phyloP scores from a whole-genome alignment of 2,797 vertebrate species.

The Dromococcyx pavoninus region DNA sequence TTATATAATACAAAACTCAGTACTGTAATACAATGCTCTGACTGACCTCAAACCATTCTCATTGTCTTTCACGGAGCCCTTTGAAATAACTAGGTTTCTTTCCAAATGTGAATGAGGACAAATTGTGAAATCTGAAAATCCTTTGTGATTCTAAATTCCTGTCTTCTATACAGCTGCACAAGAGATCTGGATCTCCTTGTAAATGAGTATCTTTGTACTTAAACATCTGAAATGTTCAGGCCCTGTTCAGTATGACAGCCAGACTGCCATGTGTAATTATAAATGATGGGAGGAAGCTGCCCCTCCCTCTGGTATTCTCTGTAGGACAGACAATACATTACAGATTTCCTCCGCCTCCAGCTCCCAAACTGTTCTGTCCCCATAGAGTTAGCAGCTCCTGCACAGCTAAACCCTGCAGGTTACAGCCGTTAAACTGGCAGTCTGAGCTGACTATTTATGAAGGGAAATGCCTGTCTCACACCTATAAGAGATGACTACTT shows the following conservation, averaged over 20 bases:
- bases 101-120: conserved; percentile 36
- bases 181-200: background rate
- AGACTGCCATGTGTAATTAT: background rate
- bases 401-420: background rate
- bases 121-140: conserved; percentile 52
- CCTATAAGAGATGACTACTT: background rate
- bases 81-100: conserved; percentile 48
- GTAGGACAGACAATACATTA: background rate
- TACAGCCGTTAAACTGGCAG: background rate
- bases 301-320: background rate
- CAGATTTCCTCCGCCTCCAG: background rate
- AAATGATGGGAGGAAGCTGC: background rate
- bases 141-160: background rate
- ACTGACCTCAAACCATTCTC: conserved; percentile 57
- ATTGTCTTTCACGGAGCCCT: conserved; percentile 42
- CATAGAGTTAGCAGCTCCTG: background rate
- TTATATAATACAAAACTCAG: conserved; percentile 51
- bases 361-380: background rate
- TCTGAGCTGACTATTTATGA: background rate
- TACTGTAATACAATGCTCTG: conserved; percentile 55
- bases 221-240: background rate
- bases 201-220: background rate
- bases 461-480: background rate
- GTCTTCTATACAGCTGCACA: background rate
- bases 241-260: background rate